Base-by-base conservation (phyloP, 2,113 vertebrate species). In the Stigmatopora nigra region DNA sequence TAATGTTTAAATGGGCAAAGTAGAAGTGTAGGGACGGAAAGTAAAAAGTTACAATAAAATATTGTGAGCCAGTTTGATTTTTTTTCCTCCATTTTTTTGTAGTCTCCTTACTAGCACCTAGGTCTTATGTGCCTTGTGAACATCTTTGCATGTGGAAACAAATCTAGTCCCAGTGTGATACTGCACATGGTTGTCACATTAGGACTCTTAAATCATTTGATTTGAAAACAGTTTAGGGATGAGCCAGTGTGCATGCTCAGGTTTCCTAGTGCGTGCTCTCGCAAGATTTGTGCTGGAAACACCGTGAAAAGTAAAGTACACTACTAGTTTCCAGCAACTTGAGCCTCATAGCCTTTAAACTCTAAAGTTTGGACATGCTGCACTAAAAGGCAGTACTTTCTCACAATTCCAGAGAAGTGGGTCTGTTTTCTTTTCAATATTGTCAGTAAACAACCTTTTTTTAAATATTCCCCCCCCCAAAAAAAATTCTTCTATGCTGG, bases 141-240 rank as follows among this genome's bases (percentile, higher is more conserved):
- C 48, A 41, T 63, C 38, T 67, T 61, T 61, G 38, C 15, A 46
- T 62, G 38, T 72, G 53, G 25, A 47, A 20, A 16, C 49, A 20
- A 45, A 16, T 61, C 17, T 7, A 7, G 51, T 69, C 70, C 36
- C 72, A 65, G 68, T 68, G 62, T 73, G 68, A 70, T 65, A 65
- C 51, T 47, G 70, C 52, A 70, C 57, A 70, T 70, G 65, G 61
- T 74, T 68, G 64, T 73, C 47, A 58, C 44, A 51, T 19, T n/a
- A 52, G 51, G 45, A 75, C 60, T 55, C 64, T 49, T 70, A 75
- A 79, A 73, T 73, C 75, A 76, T 56, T 56, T 56, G 53, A 31
- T 31, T 56, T 56, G 53, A 56, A 56, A 56, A 56, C 53, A 56
- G 53, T 56, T 56, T 56, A 41, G 53, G 53, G 53, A 56, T 56